Base-by-base conservation (phyloP, 2,113 vertebrate genomes). In the Chionomys nivalis region DNA sequence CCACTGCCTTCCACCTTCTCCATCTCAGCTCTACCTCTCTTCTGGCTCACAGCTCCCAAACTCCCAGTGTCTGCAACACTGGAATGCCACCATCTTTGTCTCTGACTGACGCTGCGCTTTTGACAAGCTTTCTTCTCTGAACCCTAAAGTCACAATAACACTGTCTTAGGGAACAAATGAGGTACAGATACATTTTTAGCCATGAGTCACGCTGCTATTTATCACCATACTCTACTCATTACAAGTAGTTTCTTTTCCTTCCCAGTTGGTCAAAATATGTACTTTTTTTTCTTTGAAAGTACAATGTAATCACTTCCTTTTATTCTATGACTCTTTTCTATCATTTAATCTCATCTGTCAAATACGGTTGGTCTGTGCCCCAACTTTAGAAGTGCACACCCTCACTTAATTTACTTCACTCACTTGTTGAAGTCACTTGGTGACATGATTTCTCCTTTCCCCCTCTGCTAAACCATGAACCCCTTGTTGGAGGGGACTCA, bases 311-410 rank as follows among this genome's bases (percentile, higher is more conserved):
- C 42, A 65, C 36, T 75, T 63, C 39, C 42, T 79, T 44, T 21
- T 83, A 78, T 95, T 83, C 33, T 78, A n/a, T 47, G 61, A 49
- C 83, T 78, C 70, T 89, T 68, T 75, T 65, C 58, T 91, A 21
- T 26, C 4, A 0, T 75, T 6, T 72, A 42, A 24, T 17, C 33
- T 93, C 39, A 44, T 5, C 1, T 79, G 3, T 68, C 39, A 42
- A 61, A 44, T 26, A 31, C 1, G 21, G 23, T 42, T 10, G 52
- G 8, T 14, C 21, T 31, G 52, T 63, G 55, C 33, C 4, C 14
- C 24, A 66, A 0, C 24, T 79, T 72, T 44, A 13, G 5, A 13
- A 16, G 4, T 17, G 24, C 11, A 66, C 21, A 68, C 9, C 61
- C n/a, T 86, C 9, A 4, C 2, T 47, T 87, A 79, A 58, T 76